phyloP scores from a whole-genome alignment of 2,113 vertebrate species.

The Rhinoderma darwinii region DNA sequence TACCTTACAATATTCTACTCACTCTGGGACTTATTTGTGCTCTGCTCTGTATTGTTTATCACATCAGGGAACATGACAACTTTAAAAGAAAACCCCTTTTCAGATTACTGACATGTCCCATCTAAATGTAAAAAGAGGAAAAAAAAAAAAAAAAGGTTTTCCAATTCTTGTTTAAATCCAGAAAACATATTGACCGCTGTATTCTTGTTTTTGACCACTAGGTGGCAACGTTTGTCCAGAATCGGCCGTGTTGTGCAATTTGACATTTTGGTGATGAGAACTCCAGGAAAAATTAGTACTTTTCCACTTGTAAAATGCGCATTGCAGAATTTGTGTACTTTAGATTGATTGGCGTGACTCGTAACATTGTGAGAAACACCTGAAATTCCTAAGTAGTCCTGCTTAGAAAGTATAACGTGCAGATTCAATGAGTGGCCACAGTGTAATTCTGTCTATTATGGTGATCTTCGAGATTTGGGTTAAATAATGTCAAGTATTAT shows the following conservation, averaged over 20 bases:
- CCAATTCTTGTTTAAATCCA: background rate
- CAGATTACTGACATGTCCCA: background rate
- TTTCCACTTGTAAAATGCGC: slow-evolving; percentile 40
- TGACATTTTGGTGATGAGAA: background rate
- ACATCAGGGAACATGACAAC: too few relatives aligned
- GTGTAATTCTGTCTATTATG: background rate
- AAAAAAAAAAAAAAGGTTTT: background rate
- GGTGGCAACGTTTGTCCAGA: slow-evolving; percentile 31
- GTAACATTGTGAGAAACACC: slow-evolving; percentile 1
- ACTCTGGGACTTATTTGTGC: background rate
- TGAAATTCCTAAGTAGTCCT: background rate
- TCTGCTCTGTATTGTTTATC: too few relatives aligned
- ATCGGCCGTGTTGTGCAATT: background rate
- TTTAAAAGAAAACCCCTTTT: too few relatives aligned
- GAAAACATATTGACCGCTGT: background rate
- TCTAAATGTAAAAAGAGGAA: background rate
- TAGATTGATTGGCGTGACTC: slow-evolving; percentile 42
- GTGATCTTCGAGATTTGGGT: background rate
- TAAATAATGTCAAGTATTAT: background rate
- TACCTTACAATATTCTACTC: background rate
- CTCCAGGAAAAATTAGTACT: slow-evolving; percentile 21
- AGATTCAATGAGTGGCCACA: background rate
- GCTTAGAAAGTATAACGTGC: background rate
- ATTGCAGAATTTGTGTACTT: slow-evolving; percentile 58
- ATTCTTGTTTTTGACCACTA: slow-evolving; percentile 34